A percentile compares a stretch with the other conserved stretches of the same genome.
Conservation (phyloP, 2,113 vertebrate species). For the Mionectes macconnelli region DNA sequence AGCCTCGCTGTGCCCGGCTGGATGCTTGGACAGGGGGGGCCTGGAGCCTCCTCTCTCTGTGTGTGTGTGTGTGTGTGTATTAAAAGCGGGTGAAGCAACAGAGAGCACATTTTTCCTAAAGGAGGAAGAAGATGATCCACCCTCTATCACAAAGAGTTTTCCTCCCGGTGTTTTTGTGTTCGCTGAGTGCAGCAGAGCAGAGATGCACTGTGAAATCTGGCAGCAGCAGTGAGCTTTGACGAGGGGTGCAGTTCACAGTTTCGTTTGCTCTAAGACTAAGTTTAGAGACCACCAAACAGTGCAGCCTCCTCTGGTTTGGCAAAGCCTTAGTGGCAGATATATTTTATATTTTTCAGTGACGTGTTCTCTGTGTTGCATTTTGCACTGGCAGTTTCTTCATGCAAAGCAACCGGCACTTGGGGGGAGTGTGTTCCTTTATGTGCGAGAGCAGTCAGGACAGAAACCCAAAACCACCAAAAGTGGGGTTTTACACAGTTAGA, state of each 20-base stretch:
- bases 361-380: background rate
- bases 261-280: background rate
- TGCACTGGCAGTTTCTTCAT: background rate
- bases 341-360: background rate
- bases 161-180: background rate
- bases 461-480: background rate
- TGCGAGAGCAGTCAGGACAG: background rate
- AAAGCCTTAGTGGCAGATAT: background rate
- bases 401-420: background rate
- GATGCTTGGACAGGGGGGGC: background rate
- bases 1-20: background rate
- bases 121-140: background rate
- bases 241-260: background rate
- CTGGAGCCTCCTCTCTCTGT: background rate
- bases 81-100: background rate
- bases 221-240: background rate
- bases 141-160: background rate
- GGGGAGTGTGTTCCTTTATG: background rate
- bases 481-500: background rate
- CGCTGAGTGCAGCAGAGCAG: background rate
- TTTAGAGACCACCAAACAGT: background rate
- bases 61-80: background rate
- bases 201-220: background rate
- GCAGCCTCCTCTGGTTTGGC: background rate
- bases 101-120: background rate